A percentile compares a stretch with the other conserved stretches of the same genome.
Conservation (phyloP, 1,140 invertebrate species). For the Galendromus occidentalis region DNA sequence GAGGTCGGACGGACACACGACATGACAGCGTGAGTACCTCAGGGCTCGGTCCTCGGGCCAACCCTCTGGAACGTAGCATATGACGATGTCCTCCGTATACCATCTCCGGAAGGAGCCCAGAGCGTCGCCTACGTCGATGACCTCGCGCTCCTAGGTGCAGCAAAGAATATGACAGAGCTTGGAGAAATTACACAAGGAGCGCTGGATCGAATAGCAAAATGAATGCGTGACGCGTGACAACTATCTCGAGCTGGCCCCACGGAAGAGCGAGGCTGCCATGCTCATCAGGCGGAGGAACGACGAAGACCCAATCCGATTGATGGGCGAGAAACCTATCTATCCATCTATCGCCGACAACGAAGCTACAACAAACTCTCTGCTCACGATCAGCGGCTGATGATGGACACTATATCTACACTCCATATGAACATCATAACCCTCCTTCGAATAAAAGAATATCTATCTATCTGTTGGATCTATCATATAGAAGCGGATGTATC, state of each 20-base stretch:
- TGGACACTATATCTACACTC: too few relatives aligned
- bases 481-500: too few relatives aligned
- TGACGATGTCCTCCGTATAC: not conserved
- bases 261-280: not conserved
- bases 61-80: too few relatives aligned
- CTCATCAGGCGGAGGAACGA: not conserved
- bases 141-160: not conserved
- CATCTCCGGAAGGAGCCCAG: not conserved
- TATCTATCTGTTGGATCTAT: too few relatives aligned
- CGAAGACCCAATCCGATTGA: not conserved
- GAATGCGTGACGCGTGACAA: not conserved
- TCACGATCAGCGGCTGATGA: too few relatives aligned
- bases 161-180: not conserved
- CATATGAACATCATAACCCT: too few relatives aligned
- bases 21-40: not conserved
- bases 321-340: not conserved
- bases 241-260: not conserved
- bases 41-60: not conserved
- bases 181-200: not conserved
- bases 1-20: not conserved
- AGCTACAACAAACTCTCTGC: too few relatives aligned
- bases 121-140: conserved; percentile 6
- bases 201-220: not conserved
- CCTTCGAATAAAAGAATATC: too few relatives aligned
- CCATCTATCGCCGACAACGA: too few relatives aligned